A percentile compares a stretch with the other conserved stretches of the same genome.
These are phyloP conservation scores for Cheilosia variabilis DNA, from an alignment of 2,888 invertebrate species.

Conservation along the genomic window DNA sequence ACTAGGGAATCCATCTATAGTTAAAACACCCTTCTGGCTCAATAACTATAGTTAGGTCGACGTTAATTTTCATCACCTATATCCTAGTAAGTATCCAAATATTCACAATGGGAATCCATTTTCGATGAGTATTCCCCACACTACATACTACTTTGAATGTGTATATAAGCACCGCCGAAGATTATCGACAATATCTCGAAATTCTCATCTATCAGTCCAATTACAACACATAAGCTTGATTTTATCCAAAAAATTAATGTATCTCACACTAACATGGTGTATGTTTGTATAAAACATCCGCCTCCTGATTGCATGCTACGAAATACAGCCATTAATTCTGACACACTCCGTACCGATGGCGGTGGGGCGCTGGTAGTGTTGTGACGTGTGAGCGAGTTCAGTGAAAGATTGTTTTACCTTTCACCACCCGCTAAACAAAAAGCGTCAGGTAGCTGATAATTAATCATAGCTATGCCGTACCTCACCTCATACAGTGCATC, in stretches of 20 bases:
- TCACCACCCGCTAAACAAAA: constrained; percentile 6
- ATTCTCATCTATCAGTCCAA: not conserved
- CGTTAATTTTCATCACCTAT: too few relatives aligned
- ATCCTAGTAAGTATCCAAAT: too few relatives aligned
- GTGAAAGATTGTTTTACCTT: not conserved
- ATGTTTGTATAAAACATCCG: not conserved
- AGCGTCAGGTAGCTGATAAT: constrained; percentile 58
- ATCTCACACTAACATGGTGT: not conserved
- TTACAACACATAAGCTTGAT: not conserved
- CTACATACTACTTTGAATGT: too few relatives aligned
- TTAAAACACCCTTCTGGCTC: too few relatives aligned
- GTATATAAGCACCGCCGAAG: too few relatives aligned
- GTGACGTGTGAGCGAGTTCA: not conserved
- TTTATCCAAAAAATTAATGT: not conserved
- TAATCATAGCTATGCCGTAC: constrained; percentile 54
- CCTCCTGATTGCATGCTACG: too few relatives aligned
- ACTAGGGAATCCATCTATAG: too few relatives aligned
- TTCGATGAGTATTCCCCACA: too few relatives aligned
- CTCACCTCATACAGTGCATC: constrained; percentile 21
- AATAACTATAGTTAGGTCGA: too few relatives aligned
- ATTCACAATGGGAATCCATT: too few relatives aligned
- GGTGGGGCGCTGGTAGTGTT: not conserved
- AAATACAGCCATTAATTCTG: constrained; percentile 30
- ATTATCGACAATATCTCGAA: not conserved
- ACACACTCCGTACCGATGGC: constrained; percentile 1